Evolutionary conservation across 1,140 invertebrate genomes (phyloP).

Genomic region (Nymphalis io): DNA sequence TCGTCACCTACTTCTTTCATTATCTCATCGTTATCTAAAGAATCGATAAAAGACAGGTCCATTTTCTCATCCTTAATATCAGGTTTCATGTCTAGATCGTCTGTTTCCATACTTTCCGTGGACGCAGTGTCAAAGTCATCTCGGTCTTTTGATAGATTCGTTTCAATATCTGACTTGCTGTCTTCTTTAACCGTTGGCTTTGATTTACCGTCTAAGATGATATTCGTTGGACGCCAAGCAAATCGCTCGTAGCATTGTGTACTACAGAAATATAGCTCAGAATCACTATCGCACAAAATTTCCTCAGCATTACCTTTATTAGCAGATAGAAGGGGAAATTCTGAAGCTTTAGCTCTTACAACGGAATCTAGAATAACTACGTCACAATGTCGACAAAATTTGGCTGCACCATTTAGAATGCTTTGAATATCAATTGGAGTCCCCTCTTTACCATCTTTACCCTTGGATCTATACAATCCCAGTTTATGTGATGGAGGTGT

Average conservation of each 20-base stretch:
- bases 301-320: constrained; percentile 85
- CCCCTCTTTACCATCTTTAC: constrained; percentile 92
- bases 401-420: constrained; percentile 92
- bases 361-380: constrained; percentile 91
- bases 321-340: constrained; percentile 87
- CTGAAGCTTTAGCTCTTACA: constrained; percentile 90
- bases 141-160: constrained; percentile 71
- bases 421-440: constrained; percentile 93
- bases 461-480: constrained; percentile 89
- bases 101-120: constrained; percentile 78
- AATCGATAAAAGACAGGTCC: constrained; percentile 78
- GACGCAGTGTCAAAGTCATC: constrained; percentile 75
- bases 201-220: constrained; percentile 76
- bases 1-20: constrained; percentile 82
- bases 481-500: constrained; percentile 90
- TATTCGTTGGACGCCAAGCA: constrained; percentile 79
- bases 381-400: constrained; percentile 96
- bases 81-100: constrained; percentile 77
- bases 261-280: constrained; percentile 91
- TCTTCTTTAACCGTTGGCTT: constrained; percentile 65
- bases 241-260: constrained; percentile 91
- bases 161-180: constrained; percentile 70
- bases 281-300: constrained; percentile 81
- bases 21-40: constrained; percentile 74
- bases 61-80: constrained; percentile 79